Percentiles rank a stretch among this genome's conserved stretches.
Evolutionary conservation across 2,797 vertebrate genomes (phyloP).

Genomic region (Peromyscus nudipes): DNA sequence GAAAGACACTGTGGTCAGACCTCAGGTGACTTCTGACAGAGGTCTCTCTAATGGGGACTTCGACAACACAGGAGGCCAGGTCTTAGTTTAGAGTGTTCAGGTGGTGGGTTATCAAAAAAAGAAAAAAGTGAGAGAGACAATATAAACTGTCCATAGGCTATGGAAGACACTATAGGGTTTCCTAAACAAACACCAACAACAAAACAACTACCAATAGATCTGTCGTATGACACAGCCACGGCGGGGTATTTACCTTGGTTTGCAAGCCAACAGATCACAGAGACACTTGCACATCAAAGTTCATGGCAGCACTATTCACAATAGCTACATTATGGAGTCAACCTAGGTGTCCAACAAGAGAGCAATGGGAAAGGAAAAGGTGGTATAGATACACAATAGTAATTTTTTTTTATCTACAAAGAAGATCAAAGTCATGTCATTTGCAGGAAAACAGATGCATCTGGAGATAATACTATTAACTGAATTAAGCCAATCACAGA

Average conservation of each 20-base stretch:
- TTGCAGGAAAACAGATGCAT: not conserved
- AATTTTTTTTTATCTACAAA: not conserved
- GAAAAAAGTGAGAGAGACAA: not conserved
- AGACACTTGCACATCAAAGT: not conserved
- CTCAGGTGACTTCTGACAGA: not conserved
- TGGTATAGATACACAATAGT: not conserved
- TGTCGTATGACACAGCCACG: not conserved
- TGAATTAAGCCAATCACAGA: not conserved
- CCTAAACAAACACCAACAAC: not conserved
- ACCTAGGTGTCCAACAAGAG: not conserved
- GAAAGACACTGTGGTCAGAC: no score
- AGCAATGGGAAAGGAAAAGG: not conserved
- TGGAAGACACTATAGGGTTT: not conserved
- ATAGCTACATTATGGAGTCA: not conserved
- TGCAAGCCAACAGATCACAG: not conserved
- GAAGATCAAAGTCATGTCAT: not conserved
- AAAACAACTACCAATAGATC: not conserved
- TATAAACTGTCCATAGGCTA: not conserved
- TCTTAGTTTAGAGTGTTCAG: not conserved
- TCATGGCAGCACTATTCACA: not conserved
- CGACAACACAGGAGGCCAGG: not conserved
- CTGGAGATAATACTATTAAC: not conserved
- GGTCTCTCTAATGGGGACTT: not conserved
- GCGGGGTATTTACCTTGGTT: no score
- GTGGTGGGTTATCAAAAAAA: not conserved